These are phyloP conservation scores for Tetheella fluctuosa DNA, from an alignment of 2,888 invertebrate species.

Conservation along the genomic window DNA sequence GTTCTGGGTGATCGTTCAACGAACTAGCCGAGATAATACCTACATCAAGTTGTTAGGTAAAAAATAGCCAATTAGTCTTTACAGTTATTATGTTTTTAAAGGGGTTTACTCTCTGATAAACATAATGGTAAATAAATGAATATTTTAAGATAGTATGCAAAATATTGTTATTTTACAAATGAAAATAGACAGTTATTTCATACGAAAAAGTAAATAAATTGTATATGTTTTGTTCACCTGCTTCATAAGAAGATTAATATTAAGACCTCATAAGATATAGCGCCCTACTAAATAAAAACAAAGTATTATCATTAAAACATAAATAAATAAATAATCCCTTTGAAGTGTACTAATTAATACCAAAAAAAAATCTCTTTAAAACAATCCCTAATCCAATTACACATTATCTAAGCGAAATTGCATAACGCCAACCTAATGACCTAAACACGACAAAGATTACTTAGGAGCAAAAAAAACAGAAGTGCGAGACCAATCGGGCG, in stretches of 20 bases:
- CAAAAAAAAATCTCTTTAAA: constrained; percentile 10
- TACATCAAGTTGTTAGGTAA: not conserved
- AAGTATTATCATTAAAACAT: too few relatives aligned
- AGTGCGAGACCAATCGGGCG: constrained; percentile 73
- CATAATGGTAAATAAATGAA: too few relatives aligned
- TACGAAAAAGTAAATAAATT: too few relatives aligned
- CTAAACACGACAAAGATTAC: constrained; percentile 59
- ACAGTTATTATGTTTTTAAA: not conserved
- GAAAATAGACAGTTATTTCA: too few relatives aligned
- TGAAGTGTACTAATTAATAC: not conserved
- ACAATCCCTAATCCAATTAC: constrained; percentile 28
- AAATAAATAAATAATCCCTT: not conserved
- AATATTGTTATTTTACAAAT: too few relatives aligned
- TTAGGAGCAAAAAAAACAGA: constrained; percentile 47
- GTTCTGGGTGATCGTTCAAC: not conserved
- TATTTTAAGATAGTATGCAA: too few relatives aligned
- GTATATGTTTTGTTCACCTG: too few relatives aligned
- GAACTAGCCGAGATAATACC: not conserved
- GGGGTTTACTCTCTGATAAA: too few relatives aligned
- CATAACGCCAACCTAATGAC: constrained; percentile 66
- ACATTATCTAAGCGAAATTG: constrained; percentile 37
- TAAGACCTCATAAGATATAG: too few relatives aligned
- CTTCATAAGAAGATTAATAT: too few relatives aligned
- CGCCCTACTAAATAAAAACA: too few relatives aligned
- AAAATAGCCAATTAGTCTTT: not conserved